A percentile compares a stretch with the other conserved stretches of the same genome.
Evolutionary conservation across 1,140 invertebrate species (phyloP).

Genomic region (Tetramorium parvispinum): DNA sequence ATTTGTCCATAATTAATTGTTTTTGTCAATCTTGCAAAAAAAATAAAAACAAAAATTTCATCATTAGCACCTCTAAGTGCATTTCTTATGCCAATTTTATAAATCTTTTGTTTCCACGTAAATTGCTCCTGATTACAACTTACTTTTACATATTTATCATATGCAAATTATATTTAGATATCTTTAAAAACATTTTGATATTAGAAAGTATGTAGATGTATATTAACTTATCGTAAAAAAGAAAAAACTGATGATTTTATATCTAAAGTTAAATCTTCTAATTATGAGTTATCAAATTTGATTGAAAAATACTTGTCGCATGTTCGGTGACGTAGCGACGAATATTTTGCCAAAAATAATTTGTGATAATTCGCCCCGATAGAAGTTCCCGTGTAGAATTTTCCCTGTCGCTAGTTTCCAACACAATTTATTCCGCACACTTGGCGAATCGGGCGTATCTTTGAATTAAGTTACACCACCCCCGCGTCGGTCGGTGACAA

Average conservation of each 20-base stretch:
- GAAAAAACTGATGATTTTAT: background rate
- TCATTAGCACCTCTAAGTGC: too few species aligned
- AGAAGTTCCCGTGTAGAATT: conserved; percentile 47
- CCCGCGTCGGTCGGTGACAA: conserved; percentile 33
- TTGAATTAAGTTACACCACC: conserved; percentile 59
- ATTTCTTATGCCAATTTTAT: too few species aligned
- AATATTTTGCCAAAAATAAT: conserved; percentile 47
- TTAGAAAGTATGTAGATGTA: background rate
- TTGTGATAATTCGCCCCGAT: conserved; percentile 66
- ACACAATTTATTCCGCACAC: conserved; percentile 68
- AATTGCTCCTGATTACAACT: background rate
- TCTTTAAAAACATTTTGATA: background rate
- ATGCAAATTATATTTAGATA: background rate
- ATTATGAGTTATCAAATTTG: background rate
- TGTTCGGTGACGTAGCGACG: background rate
- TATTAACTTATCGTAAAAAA: background rate
- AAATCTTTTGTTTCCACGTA: background rate
- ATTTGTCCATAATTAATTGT: too few species aligned
- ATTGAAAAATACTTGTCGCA: background rate
- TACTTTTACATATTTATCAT: background rate
- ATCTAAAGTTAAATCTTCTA: background rate
- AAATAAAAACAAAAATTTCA: too few species aligned
- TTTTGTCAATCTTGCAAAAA: too few species aligned
- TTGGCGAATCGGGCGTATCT: conserved; percentile 66
- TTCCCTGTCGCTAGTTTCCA: conserved; percentile 42